Evolutionary conservation across 30 jellyfish, hydroid and myxozoan species (phyloP), one percentile per base, ranked within the genome.

Genomic region (Chironex yamaguchii): DNA sequence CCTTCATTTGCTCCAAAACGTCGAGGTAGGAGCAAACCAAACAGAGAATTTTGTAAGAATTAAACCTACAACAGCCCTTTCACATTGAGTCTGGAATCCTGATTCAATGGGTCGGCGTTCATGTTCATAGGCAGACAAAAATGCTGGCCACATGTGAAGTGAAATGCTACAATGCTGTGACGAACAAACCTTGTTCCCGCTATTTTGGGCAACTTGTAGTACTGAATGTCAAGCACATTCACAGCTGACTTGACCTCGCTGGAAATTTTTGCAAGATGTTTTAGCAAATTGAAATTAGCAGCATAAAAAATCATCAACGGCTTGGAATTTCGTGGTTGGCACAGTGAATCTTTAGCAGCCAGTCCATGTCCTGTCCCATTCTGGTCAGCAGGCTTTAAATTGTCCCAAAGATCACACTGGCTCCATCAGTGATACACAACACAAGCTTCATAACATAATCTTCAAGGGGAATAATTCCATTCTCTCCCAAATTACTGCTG

Each of bases 181-280:
- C 97, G 85, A 42, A 91, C 74, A 36, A 86, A 91, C 23, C 91
- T 34, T 22, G 97, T 91, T 29, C 97, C 98, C 3, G 84, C 65
- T 14, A 84, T 25, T 71, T 53, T 91, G 0, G 90, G 3, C 30
- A 90, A 71, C 24, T n/a, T 48, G 58, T 90, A 89, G 50, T 36
- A 58, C 30, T 90, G 94, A 30, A 83, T 53, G n/a, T 65, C 73
- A 42, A 64, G 29, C 1, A 67, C 76, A 33, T 24, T 34, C 3
- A 82, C 71, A 11, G 93, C 89, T 12, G 83, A 78, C 30, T 63
- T 65, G 22, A 83, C 77, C 1, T 21, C 29, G 4, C 79, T 29
- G 35, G 50, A 22, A 12, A 90, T 73, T 51, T 90, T 82, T 11
- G 93, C 91, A 29, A 89, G 72, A 22, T 83, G 82, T 51, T 73